Percentiles rank a stretch among this genome's conserved stretches.
These are phyloP conservation scores for Meteorus colon DNA, from an alignment of 2,888 invertebrate species.

Conservation along the genomic window DNA sequence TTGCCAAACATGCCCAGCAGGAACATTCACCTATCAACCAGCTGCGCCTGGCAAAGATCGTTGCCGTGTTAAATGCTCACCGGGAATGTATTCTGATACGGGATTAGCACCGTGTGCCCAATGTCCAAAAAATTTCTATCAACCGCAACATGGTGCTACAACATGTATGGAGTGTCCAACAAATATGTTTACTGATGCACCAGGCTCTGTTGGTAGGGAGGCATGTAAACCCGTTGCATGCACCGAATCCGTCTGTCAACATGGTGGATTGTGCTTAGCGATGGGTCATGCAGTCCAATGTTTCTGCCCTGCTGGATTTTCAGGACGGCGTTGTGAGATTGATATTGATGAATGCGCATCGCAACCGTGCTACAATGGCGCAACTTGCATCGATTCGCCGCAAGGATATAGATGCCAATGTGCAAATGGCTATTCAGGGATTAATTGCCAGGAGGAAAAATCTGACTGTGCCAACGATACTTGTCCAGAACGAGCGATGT, in stretches of 20 bases:
- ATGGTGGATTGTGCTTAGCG: slow-evolving; percentile 92
- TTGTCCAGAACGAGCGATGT: slow-evolving; percentile 97
- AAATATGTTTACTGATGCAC: slow-evolving; percentile 88
- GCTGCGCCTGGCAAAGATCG: slow-evolving; percentile 88
- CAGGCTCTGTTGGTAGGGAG: slow-evolving; percentile 87
- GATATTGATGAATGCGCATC: slow-evolving; percentile 97
- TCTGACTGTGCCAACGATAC: slow-evolving; percentile 92
- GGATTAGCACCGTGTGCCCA: slow-evolving; percentile 95
- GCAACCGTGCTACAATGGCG: slow-evolving; percentile 94
- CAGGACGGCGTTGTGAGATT: slow-evolving; percentile 93
- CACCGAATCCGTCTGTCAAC: slow-evolving; percentile 90
- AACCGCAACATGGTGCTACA: slow-evolving; percentile 87
- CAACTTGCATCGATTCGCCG: slow-evolving; percentile 91
- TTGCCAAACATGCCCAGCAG: slow-evolving; percentile 93
- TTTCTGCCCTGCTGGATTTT: slow-evolving; percentile 95
- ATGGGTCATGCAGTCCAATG: slow-evolving; percentile 93
- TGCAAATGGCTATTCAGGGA: slow-evolving; percentile 89
- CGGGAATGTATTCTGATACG: slow-evolving; percentile 93
- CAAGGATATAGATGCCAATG: slow-evolving; percentile 95
- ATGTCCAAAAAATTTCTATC: slow-evolving; percentile 94
- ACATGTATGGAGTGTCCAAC: slow-evolving; percentile 93
- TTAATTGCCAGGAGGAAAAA: slow-evolving; percentile 95
- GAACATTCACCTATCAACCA: slow-evolving; percentile 92
- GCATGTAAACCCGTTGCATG: slow-evolving; percentile 93
- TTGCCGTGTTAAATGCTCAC: slow-evolving; percentile 90